Evolutionary conservation across 1,140 invertebrate species (phyloP).

Genomic region (Drosophila albomicans): DNA sequence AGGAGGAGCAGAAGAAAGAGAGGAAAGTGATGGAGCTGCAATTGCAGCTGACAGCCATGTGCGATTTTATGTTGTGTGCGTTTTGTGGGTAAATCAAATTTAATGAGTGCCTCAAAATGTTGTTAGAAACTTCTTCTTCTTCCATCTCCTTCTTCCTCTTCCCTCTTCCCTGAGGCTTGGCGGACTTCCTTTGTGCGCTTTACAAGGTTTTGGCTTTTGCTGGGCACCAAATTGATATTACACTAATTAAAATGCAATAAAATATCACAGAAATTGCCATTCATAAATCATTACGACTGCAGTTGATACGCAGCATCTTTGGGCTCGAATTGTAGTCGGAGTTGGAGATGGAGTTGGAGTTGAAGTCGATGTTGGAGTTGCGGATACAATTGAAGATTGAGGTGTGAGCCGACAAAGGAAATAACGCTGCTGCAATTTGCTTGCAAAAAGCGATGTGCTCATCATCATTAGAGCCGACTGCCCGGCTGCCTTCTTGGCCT

Average conservation of each 20-base stretch:
- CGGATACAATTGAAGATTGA: conserved; percentile 64
- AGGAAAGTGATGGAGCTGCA: conserved; percentile 5
- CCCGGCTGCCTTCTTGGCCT: neutral
- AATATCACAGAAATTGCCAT: conserved; percentile 73
- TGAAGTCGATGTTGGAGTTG: conserved; percentile 3
- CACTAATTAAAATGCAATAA: conserved; percentile 83
- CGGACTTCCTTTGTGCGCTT: conserved; percentile 25
- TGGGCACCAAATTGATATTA: conserved; percentile 73
- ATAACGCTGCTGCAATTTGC: conserved; percentile 77
- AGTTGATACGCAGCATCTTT: conserved; percentile 36
- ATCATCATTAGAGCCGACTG: conserved; percentile 73
- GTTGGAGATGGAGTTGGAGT: neutral
- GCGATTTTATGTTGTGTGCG: conserved; percentile 39
- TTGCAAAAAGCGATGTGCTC: conserved; percentile 78
- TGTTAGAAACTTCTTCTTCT: conserved; percentile 30
- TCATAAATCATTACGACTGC: conserved; percentile 76
- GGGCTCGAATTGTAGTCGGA: conserved; percentile 12
- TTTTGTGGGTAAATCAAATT: conserved; percentile 67
- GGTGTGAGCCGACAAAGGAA: conserved; percentile 81
- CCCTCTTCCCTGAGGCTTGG: neutral
- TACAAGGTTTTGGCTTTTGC: conserved; percentile 38
- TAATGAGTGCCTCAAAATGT: conserved; percentile 50
- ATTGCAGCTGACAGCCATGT: conserved; percentile 25
- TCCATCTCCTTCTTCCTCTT: too few species aligned
- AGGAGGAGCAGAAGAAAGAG: neutral